phyloP scores from a whole-genome alignment of 2,113 vertebrate species.

The Lasiurus cinereus region DNA sequence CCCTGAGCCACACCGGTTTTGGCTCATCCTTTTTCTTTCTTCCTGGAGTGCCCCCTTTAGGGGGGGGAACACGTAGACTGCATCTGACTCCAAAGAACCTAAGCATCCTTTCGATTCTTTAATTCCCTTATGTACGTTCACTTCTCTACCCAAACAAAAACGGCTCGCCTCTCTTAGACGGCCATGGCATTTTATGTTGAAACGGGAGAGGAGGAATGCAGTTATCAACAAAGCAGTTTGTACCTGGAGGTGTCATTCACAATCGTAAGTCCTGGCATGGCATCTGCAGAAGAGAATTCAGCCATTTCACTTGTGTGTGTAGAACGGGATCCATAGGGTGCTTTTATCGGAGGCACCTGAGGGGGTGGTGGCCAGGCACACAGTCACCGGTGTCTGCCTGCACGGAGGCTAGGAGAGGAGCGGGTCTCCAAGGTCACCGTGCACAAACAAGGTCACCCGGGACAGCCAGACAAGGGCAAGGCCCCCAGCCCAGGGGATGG shows the following conservation, averaged over 20 bases:
- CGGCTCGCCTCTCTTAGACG: background rate
- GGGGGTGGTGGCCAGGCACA: background rate
- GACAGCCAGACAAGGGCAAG: background rate
- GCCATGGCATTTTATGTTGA: constrained; percentile 19
- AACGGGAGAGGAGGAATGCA: background rate
- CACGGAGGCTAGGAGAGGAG: background rate
- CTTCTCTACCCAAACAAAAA: background rate
- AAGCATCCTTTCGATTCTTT: background rate
- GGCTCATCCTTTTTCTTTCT: background rate
- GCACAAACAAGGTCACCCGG: background rate
- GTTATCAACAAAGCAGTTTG: background rate
- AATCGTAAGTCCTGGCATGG: background rate
- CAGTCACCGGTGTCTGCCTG: background rate
- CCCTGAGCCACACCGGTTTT: too few species aligned
- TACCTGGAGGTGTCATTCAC: background rate
- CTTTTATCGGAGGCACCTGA: background rate
- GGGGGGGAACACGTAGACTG: background rate
- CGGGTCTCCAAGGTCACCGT: background rate
- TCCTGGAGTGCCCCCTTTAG: background rate
- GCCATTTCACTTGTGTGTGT: background rate
- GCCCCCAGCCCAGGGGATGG: background rate
- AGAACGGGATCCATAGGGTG: background rate
- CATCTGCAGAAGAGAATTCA: too few species aligned
- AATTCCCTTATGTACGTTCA: background rate
- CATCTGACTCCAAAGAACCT: background rate